These are phyloP conservation scores for Protonibea diacanthus DNA, from an alignment of 2,797 vertebrate genomes.

Conservation along the genomic window DNA sequence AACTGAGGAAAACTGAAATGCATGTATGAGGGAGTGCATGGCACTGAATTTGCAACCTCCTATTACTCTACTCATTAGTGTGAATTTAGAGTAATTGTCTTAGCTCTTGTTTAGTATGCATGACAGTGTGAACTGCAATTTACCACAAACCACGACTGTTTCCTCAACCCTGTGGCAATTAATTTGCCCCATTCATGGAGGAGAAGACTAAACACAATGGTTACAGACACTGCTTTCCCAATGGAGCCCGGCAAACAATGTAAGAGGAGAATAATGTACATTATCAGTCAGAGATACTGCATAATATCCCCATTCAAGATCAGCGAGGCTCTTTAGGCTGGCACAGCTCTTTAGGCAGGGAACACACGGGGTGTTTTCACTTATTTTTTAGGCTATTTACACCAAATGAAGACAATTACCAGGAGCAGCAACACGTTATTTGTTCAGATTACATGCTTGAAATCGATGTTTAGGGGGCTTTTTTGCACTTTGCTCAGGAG, in stretches of 20 bases:
- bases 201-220: conserved; percentile 78
- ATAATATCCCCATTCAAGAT: conserved; percentile 59
- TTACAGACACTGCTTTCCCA: conserved; percentile 63
- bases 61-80: conserved; percentile 66
- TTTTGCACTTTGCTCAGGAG: conserved; percentile 15
- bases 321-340: conserved; percentile 32
- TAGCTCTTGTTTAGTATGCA: conserved; percentile 68
- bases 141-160: conserved; percentile 70
- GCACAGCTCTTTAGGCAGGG: conserved; percentile 46
- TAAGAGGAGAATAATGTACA: conserved; percentile 60
- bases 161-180: conserved; percentile 75
- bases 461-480: background rate
- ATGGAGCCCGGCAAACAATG: conserved; percentile 69
- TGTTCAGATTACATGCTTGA: conserved; percentile 55
- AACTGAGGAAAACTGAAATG: conserved; percentile 34
- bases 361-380: conserved; percentile 42
- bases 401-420: conserved; percentile 69
- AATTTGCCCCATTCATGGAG: conserved; percentile 71
- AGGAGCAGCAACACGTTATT: conserved; percentile 57
- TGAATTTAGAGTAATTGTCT: conserved; percentile 69
- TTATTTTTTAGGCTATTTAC: conserved; percentile 67
- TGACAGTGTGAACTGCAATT: conserved; percentile 50
- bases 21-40: conserved; percentile 30
- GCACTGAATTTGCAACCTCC: conserved; percentile 41
- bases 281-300: conserved; percentile 69